Evolutionary conservation across 2,797 vertebrate species (phyloP).

Genomic region (Hylomyscus alleni): DNA sequence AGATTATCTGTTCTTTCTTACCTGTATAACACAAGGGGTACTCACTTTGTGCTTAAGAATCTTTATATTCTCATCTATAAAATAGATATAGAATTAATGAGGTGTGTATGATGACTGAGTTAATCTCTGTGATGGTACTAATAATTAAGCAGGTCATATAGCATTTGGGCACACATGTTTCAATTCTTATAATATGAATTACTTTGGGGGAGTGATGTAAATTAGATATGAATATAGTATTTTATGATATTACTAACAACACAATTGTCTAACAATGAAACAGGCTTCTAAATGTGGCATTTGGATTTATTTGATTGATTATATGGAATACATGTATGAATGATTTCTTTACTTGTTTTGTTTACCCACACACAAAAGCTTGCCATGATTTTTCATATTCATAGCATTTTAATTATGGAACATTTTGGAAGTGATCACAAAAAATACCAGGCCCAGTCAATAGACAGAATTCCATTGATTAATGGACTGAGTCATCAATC

Average conservation of each 20-base stretch:
- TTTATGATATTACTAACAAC: background rate
- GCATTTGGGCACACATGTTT: background rate
- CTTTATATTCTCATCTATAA: background rate
- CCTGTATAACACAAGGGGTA: rapidly evolving
- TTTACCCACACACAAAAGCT: background rate
- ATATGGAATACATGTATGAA: background rate
- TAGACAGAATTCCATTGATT: background rate
- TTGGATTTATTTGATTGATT: background rate
- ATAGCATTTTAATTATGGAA: background rate
- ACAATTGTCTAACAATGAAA: background rate
- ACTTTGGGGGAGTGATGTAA: background rate
- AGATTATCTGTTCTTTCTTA: background rate
- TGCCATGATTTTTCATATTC: background rate
- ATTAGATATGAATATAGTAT: background rate
- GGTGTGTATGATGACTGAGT: background rate
- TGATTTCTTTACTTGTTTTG: background rate
- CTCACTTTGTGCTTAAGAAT: background rate
- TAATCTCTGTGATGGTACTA: background rate
- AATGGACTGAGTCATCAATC: background rate
- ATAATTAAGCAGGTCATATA: background rate
- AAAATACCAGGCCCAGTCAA: background rate
- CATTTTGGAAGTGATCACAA: background rate
- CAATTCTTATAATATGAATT: background rate
- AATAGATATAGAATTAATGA: background rate
- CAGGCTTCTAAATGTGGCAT: background rate